These are phyloP conservation scores for Orthosia cruda DNA, from an alignment of 2,888 invertebrate genomes.

Conservation along the genomic window DNA sequence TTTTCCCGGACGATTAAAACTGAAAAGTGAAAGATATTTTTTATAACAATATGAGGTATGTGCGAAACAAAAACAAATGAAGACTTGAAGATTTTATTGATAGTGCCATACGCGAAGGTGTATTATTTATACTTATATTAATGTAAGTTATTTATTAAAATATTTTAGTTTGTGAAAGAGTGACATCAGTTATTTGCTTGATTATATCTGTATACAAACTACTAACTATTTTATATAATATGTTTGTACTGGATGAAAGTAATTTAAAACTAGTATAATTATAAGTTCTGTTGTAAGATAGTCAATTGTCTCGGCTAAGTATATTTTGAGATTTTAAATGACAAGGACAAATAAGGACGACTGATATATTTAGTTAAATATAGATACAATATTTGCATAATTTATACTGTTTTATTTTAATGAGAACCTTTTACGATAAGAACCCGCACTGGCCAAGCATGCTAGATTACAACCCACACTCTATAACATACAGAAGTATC, in stretches of 20 bases:
- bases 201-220: not conserved
- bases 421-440: no score
- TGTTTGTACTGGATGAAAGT: no score
- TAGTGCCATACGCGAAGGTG: slow-evolving; percentile 58
- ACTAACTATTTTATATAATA: no score
- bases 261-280: no score
- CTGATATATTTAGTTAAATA: slow-evolving; percentile 31
- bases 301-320: no score
- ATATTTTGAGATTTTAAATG: no score
- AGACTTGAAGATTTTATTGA: slow-evolving; percentile 28
- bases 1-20: slow-evolving; percentile 71
- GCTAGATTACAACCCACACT: no score
- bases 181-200: not conserved
- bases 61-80: slow-evolving; percentile 16
- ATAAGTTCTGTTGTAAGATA: not conserved
- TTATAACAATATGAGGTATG: slow-evolving; percentile 4
- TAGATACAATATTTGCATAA: slow-evolving; percentile 1
- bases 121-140: slow-evolving; percentile 44
- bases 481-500: no score
- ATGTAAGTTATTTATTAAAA: slow-evolving; percentile 39
- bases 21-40: slow-evolving; percentile 27
- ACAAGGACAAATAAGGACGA: no score
- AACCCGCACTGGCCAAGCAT: no score
- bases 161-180: slow-evolving; percentile 17
- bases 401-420: slow-evolving; percentile 23